These are phyloP conservation scores for Epinotia bilunana DNA, from an alignment of 2,888 invertebrate species.

Conservation along the genomic window DNA sequence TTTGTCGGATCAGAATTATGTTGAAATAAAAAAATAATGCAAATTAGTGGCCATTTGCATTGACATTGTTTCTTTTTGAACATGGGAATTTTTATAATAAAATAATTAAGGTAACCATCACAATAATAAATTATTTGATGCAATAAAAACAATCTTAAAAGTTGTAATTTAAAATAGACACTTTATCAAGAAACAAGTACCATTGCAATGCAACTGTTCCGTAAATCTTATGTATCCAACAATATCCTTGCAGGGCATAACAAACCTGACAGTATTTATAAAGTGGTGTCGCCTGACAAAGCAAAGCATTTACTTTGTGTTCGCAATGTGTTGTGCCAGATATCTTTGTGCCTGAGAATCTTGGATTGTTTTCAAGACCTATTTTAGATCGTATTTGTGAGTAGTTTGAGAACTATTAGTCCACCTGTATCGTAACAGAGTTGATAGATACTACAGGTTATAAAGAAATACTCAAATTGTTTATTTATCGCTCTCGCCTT, in stretches of 20 bases:
- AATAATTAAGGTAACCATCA: too few species aligned
- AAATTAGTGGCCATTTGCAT: too few species aligned
- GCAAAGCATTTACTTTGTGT: constrained; percentile 5
- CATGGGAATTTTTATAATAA: too few species aligned
- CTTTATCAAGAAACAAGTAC: constrained; percentile 3
- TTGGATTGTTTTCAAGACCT: not conserved
- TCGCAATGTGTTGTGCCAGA: not conserved
- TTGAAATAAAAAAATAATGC: too few species aligned
- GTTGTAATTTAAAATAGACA: not conserved
- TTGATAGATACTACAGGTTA: too few species aligned
- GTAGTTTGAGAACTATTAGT: not conserved
- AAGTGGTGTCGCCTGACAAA: constrained; percentile 31
- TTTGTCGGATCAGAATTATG: too few species aligned
- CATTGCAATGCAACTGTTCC: constrained; percentile 3
- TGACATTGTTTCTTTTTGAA: too few species aligned
- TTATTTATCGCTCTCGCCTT: too few species aligned
- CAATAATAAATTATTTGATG: too few species aligned
- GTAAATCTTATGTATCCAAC: constrained; percentile 18
- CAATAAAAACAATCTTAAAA: too few species aligned
- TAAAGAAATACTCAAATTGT: too few species aligned
- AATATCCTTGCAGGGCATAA: constrained; percentile 14
- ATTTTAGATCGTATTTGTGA: too few species aligned
- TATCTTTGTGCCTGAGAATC: not conserved
- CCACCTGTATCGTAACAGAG: not conserved
- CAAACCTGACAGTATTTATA: not conserved